These are phyloP conservation scores for Alviniconcha strummeri DNA, from an alignment of 2,888 invertebrate species.

Conservation along the genomic window DNA sequence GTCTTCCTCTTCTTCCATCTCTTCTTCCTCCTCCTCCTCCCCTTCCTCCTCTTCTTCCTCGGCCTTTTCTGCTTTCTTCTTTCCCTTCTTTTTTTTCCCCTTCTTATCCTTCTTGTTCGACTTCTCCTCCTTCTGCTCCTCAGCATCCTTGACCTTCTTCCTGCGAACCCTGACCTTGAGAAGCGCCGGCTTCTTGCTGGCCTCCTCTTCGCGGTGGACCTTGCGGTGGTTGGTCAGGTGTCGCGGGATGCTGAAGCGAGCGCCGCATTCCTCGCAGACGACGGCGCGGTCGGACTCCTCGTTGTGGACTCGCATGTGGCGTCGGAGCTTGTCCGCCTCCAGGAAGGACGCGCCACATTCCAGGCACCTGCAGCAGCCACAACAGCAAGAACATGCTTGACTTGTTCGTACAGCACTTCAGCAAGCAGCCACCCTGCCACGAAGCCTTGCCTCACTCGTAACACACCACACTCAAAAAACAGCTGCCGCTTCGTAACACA, in stretches of 20 bases:
- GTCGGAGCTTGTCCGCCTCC: slow-evolving; percentile 20
- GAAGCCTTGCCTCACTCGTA: no score
- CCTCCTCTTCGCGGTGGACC: not conserved
- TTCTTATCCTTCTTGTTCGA: not conserved
- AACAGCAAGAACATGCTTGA: no score
- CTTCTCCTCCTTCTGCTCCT: not conserved
- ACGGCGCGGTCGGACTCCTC: slow-evolving; percentile 17
- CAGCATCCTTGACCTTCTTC: not conserved
- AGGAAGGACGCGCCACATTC: slow-evolving; percentile 22
- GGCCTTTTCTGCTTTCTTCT: not conserved
- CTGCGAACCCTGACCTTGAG: not conserved
- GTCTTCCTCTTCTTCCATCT: not conserved
- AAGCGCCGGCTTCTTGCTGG: not conserved
- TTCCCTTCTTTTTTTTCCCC: not conserved
- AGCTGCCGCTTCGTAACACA: no score
- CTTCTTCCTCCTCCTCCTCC: not conserved
- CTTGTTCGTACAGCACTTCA: no score
- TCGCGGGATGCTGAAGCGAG: slow-evolving; percentile 18
- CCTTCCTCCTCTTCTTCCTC: not conserved
- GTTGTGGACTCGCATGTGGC: slow-evolving; percentile 20
- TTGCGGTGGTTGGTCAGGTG: slow-evolving; percentile 26
- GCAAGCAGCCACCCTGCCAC: no score
- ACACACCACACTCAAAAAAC: no score
- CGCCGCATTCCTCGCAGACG: slow-evolving; percentile 21
- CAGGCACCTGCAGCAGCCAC: not conserved